Conservation (phyloP, 1,140 invertebrate species). For the Nilaparvata lugens region DNA sequence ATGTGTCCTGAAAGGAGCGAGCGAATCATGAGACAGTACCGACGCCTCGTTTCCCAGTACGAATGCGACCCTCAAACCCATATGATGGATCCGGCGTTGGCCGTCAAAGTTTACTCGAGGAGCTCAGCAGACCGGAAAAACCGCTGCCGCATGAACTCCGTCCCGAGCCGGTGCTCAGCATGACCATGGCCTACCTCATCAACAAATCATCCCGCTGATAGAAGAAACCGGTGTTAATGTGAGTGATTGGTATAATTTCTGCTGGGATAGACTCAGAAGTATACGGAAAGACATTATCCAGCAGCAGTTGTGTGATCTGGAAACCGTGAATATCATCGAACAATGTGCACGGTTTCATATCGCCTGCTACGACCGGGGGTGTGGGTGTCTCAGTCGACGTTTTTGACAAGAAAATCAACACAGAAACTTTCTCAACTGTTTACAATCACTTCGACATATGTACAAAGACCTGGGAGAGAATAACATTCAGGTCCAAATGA, state of each 20-base stretch:
- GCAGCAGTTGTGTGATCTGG: slow-evolving; percentile 70
- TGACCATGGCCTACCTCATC: slow-evolving; percentile 87
- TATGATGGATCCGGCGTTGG: slow-evolving; percentile 43
- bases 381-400: slow-evolving; percentile 74
- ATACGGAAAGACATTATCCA: slow-evolving; percentile 98
- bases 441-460: slow-evolving; percentile 90
- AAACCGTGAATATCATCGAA: slow-evolving; percentile 81
- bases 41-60: slow-evolving; percentile 59
- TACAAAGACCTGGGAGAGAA: slow-evolving; percentile 68
- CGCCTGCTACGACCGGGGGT: slow-evolving; percentile 78
- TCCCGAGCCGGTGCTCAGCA: slow-evolving; percentile 63
- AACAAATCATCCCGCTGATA: slow-evolving; percentile 57
- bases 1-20: slow-evolving; percentile 99
- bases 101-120: slow-evolving; percentile 90
- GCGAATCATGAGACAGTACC: slow-evolving; percentile 72
- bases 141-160: slow-evolving; percentile 88
- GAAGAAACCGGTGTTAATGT: slow-evolving; percentile 48
- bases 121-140: slow-evolving; percentile 89
- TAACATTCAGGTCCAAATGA: slow-evolving; percentile 59
- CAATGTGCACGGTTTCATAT: slow-evolving; percentile 96
- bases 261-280: slow-evolving; percentile 86
- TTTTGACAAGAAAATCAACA: slow-evolving; percentile 94
- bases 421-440: slow-evolving; percentile 91
- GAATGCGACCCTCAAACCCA: slow-evolving; percentile 39
- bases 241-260: slow-evolving; percentile 83